These are phyloP conservation scores for Hycleus phaleratus DNA, from an alignment of 1,140 invertebrate species.

Conservation along the genomic window DNA sequence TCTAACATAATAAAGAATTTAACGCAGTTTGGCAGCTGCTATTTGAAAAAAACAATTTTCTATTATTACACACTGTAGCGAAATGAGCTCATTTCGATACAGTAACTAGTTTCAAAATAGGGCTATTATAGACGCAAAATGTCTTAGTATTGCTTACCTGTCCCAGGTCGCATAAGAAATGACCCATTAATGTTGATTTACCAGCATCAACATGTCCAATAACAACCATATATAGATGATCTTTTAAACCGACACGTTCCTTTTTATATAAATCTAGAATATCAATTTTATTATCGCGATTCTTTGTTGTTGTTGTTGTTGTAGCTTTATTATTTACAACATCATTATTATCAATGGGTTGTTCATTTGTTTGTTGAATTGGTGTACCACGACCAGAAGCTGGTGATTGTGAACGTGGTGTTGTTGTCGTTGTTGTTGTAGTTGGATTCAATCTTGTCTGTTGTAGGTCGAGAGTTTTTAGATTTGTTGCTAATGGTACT, in stretches of 20 bases:
- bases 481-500: slow-evolving; percentile 36
- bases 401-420: slow-evolving; percentile 55
- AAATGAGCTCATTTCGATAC: no score
- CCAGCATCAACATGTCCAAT: slow-evolving; percentile 99
- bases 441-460: slow-evolving; percentile 15
- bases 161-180: slow-evolving; percentile 83
- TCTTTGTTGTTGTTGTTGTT: slow-evolving; percentile 1
- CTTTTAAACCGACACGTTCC: slow-evolving; percentile 68
- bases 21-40: no score
- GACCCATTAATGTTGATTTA: slow-evolving; percentile 96
- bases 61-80: no score
- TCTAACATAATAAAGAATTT: no score
- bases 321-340: no score
- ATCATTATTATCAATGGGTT: slow-evolving; percentile 4
- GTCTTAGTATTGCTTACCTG: slow-evolving; percentile 51
- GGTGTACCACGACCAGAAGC: slow-evolving; percentile 48
- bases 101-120: no score
- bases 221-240: slow-evolving; percentile 88
- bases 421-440: slow-evolving; percentile 35
- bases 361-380: slow-evolving; percentile 21
- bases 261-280: slow-evolving; percentile 56
- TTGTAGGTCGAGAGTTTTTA: slow-evolving; percentile 43
- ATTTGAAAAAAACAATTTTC: no score
- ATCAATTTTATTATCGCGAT: slow-evolving; percentile 45
- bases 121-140: no score